Evolutionary conservation across 2,797 vertebrate genomes (phyloP), one percentile per base, ranked within the genome.

Genomic region (Poeciliopsis infans): DNA sequence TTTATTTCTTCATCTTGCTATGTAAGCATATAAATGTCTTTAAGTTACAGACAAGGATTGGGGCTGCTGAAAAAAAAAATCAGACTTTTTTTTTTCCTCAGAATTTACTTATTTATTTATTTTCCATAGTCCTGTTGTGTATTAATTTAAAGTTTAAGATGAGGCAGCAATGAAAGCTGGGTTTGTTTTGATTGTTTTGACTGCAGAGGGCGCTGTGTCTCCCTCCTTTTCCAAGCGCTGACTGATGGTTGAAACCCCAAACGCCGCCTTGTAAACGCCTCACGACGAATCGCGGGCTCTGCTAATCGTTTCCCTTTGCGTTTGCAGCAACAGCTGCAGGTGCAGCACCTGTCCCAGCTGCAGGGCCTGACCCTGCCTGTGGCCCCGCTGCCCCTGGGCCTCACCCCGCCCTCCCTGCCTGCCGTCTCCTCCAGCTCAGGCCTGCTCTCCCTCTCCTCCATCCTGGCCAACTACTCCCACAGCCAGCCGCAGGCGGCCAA

Each of bases 341-440:
- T 98, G 78, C 98, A 99, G 84, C 98, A 99, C 96, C 96, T 99
- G 89, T 99, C 98, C 3, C 98, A 99, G 96, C 97, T 99, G 80
- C 98, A 99, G 94, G 98, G 97, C 15, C 95, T 99, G 80, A 97
- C 97, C 28, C 95, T 99, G 91, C 98, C 98, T 0, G 96, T 99
- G 95, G 96, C 97, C 59, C 97, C 97, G 0, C 95, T 99, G 71
- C 98, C 98, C 0, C 95, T 99, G 94, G 98, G 98, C 41, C 95
- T 99, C 72, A 97, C 97, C 89, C 97, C 97, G 0, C 97, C 97
- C 0, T 94, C 96, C 2, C 94, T 99, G 87, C 98, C 98, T 0
- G 95, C 97, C 0, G 97, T 98, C 88, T 97, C 97, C 77, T 96
- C 97, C 2, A 96, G 97, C 95, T 96, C 96, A 0, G 98, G 98